Evolutionary conservation across 2,888 invertebrate species (phyloP), one percentile per base, ranked within the genome.

Genomic region (Parnassius mnemosyne): DNA sequence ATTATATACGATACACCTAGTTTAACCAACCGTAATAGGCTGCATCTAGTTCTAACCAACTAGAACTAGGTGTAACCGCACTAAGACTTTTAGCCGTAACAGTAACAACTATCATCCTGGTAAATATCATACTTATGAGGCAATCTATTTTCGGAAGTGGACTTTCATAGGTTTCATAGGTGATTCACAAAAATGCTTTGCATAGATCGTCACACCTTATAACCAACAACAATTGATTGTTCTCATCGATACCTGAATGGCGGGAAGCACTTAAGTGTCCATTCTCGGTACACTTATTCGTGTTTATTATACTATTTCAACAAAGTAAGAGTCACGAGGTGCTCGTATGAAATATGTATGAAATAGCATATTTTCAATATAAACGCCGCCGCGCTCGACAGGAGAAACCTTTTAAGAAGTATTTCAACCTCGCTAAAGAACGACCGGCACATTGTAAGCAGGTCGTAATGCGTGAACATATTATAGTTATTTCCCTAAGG

Each of bases 401-500:
- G 53, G 69, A 60, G 67, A 72, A 72, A 66, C 70, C 72, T 71
- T 69, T 72, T 72, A 71, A 58, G 58, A 52, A 44, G 44, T 58
- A 34, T 25, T 52, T 44, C 51, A 52, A 34, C 49, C 42, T 51
- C n/a, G n/a, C 57, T n/a, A 67, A 68, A 46, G 51, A 49, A 55
- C 55, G 54, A 46, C 52, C 49, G n/a, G 49, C 1, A 49, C 46
- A 13, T 9, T 13, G 13, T 13, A 10, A 10, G 34, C 34, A 9
- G 49, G 13, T 49, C 49, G 16, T n/a, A 49, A 49, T 49, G 49
- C 49, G 49, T n/a, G 13, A 49, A 49, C 49, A 42, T 49, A 13
- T 57, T 51, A 41, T 13, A 41, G 47, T 34, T 41, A 34, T 34
- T 58, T 16, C 16, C 50, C 34, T 13, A 7, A 41, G 16, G 50